phyloP scores from a whole-genome alignment of 2,113 vertebrate species.

The Chionomys nivalis region DNA sequence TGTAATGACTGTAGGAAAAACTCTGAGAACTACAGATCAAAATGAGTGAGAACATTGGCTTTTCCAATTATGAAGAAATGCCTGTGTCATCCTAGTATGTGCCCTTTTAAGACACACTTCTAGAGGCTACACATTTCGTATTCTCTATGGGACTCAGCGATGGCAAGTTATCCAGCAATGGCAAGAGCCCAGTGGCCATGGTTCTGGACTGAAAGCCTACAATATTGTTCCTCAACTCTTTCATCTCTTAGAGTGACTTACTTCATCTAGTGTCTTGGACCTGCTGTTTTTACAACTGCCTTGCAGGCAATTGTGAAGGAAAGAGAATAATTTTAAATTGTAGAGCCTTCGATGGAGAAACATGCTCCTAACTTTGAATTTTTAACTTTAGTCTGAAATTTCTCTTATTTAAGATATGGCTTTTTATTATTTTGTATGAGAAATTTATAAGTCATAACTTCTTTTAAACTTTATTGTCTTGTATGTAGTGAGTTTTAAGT shows the following conservation, averaged over 20 bases:
- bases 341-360: constrained; percentile 17
- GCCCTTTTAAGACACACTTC: constrained; percentile 52
- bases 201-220: neutral
- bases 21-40: constrained; percentile 47
- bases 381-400: constrained; percentile 27
- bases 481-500: neutral
- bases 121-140: neutral
- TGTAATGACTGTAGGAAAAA: constrained; percentile 26
- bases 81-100: neutral
- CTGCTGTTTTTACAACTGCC: constrained; percentile 30
- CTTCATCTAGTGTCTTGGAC: constrained; percentile 40
- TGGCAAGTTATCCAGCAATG: neutral
- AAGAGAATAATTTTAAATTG: constrained; percentile 24
- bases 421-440: neutral
- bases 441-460: neutral
- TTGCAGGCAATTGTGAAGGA: neutral
- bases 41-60: constrained; percentile 41
- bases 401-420: constrained; percentile 9
- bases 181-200: neutral
- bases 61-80: constrained; percentile 62
- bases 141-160: neutral
- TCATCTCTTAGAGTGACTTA: constrained; percentile 33
- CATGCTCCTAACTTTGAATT: constrained; percentile 5
- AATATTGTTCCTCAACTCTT: constrained; percentile 25
- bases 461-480: neutral